These are phyloP conservation scores for Carassius carassius DNA, from an alignment of 2,113 vertebrate species.

Conservation along the genomic window DNA sequence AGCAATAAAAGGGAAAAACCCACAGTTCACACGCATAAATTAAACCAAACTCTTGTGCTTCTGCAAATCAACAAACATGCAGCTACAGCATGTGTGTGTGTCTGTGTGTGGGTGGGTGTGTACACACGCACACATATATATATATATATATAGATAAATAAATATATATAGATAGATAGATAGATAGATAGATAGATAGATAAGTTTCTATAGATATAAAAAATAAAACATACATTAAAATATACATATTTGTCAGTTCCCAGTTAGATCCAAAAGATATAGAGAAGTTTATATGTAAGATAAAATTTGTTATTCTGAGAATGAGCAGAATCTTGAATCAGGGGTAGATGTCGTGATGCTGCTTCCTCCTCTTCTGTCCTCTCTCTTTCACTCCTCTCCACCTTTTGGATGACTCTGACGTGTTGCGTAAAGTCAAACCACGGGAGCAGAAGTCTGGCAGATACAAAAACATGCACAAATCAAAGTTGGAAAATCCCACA, in stretches of 20 bases:
- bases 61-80: background rate
- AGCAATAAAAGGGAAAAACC: constrained; percentile 48
- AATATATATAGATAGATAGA: background rate
- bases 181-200: background rate
- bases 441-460: background rate
- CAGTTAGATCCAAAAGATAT: background rate
- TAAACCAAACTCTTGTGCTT: background rate
- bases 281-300: background rate
- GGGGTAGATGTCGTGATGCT: background rate
- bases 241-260: background rate
- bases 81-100: background rate
- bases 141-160: too few species aligned
- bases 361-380: background rate
- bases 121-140: too few species aligned
- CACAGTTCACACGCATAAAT: constrained; percentile 2
- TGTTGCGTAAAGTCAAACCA: constrained; percentile 16
- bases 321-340: background rate
- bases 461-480: constrained; percentile 5
- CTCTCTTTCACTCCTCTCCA: background rate
- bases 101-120: background rate
- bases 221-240: background rate
- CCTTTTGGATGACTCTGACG: background rate
- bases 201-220: too few species aligned
- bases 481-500: constrained; percentile 29
- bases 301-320: background rate